phyloP scores from a whole-genome alignment of 92 coral and sea anemone genomes.

The Anthopleura xanthogrammica region DNA sequence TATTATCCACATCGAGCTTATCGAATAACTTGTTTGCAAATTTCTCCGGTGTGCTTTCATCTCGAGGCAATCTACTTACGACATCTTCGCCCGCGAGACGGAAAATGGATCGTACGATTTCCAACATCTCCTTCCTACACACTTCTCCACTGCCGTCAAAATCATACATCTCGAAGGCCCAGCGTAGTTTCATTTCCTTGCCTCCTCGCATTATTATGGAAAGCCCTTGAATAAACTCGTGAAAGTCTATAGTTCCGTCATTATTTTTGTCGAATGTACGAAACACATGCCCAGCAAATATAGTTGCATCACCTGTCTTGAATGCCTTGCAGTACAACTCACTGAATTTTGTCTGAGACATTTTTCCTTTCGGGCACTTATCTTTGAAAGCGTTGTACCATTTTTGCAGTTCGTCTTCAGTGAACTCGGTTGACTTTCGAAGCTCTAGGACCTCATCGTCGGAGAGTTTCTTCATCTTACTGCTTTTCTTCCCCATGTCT shows the following conservation, averaged over 20 bases:
- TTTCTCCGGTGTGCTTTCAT: conserved; percentile 94
- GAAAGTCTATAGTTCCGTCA: conserved; percentile 95
- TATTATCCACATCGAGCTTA: conserved; percentile 87
- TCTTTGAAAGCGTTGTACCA: conserved; percentile 93
- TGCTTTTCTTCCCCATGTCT: conserved; percentile 75
- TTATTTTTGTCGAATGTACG: conserved; percentile 98
- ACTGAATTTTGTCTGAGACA: conserved; percentile 89
- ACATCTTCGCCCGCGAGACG: conserved; percentile 86
- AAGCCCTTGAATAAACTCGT: conserved; percentile 93
- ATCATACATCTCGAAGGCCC: conserved; percentile 99
- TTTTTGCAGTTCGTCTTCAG: conserved; percentile 83
- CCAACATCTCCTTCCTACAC: conserved; percentile 87
- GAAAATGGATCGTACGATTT: conserved; percentile 89
- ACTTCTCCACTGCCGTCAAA: conserved; percentile 94
- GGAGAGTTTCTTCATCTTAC: conserved; percentile 64
- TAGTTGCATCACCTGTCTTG: conserved; percentile 84
- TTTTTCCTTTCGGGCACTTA: conserved; percentile 90
- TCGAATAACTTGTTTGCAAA: conserved; percentile 92
- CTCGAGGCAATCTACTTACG: conserved; percentile 69
- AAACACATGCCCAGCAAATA: conserved; percentile 94
- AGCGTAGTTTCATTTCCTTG: conserved; percentile 89
- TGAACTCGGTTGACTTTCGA: conserved; percentile 86
- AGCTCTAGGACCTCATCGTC: conserved; percentile 81
- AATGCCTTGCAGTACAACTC: conserved; percentile 89
- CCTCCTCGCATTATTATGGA: conserved; percentile 91